Evolutionary conservation across 1,140 invertebrate genomes (phyloP).

Genomic region (Drosophila parabipectinata): DNA sequence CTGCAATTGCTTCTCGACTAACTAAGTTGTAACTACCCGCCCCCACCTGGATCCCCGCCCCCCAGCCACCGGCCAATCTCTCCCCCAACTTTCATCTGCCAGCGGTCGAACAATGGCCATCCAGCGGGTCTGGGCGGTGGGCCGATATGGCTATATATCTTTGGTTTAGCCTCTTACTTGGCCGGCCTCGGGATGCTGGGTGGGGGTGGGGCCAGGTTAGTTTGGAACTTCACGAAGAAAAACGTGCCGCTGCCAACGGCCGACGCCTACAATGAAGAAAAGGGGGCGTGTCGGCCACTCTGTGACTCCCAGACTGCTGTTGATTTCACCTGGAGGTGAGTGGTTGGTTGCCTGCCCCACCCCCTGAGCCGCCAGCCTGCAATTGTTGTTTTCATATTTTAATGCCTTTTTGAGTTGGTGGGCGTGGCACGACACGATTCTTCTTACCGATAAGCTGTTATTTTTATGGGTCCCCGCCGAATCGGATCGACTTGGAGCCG

Average conservation of each 20-base stretch:
- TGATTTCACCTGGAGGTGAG: slow-evolving; percentile 69
- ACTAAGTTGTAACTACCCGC: slow-evolving; percentile 65
- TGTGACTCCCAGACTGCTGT: slow-evolving; percentile 57
- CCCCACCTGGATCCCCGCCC: neutral
- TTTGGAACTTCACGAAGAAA: slow-evolving; percentile 70
- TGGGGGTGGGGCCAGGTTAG: slow-evolving; percentile 13
- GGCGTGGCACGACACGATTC: slow-evolving; percentile 79
- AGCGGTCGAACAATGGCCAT: slow-evolving; percentile 33
- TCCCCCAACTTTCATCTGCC: slow-evolving; percentile 32
- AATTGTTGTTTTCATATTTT: slow-evolving; percentile 82
- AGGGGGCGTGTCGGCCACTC: slow-evolving; percentile 47
- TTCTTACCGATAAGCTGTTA: slow-evolving; percentile 75
- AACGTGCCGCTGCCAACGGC: slow-evolving; percentile 73
- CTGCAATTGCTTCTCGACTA: slow-evolving; percentile 45
- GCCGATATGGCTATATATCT: slow-evolving; percentile 42
- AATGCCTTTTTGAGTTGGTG: slow-evolving; percentile 78
- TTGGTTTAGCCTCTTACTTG: slow-evolving; percentile 40
- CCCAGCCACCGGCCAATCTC: slow-evolving; percentile 20
- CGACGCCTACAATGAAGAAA: slow-evolving; percentile 55
- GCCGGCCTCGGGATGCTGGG: slow-evolving; percentile 19
- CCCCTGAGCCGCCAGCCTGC: slow-evolving; percentile 21
- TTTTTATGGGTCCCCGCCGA: slow-evolving; percentile 72
- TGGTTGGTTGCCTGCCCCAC: neutral
- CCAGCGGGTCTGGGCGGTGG: slow-evolving; percentile 4
- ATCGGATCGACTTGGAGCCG: slow-evolving; percentile 47